Evolutionary conservation across 53 echinoderm and acorn worm species (phyloP).

Genomic region (Mesocentrotus franciscanus): DNA sequence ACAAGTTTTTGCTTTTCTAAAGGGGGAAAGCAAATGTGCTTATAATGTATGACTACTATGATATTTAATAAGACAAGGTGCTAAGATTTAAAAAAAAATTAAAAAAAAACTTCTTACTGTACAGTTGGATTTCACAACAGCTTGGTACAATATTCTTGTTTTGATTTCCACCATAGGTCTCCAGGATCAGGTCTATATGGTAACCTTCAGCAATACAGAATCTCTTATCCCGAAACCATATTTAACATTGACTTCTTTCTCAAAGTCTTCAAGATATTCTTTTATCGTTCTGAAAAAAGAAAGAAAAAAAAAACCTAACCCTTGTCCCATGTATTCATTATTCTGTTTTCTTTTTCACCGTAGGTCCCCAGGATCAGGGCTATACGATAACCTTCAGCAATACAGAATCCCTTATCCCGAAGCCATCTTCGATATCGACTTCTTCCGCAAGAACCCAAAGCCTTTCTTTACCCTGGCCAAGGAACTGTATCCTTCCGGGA

Average conservation of each 20-base stretch:
- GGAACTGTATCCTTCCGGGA: conserved; percentile 90
- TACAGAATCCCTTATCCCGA: conserved; percentile 92
- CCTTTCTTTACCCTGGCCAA: conserved; percentile 95
- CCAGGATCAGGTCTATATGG: conserved; percentile 98
- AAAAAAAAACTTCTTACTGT: no score
- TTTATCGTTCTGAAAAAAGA: no score
- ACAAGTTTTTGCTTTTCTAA: background rate
- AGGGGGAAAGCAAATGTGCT: no score
- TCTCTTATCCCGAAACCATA: conserved; percentile 92
- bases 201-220: conserved; percentile 93
- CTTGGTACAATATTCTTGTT: no score
- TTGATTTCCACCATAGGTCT: conserved; percentile 59
- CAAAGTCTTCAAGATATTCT: no score
- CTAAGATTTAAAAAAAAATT: no score
- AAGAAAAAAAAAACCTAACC: no score
- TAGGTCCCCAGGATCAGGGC: conserved; percentile 95
- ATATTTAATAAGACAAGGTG: no score
- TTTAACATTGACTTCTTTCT: conserved; percentile 89
- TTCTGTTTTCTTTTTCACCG: background rate
- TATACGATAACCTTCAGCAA: conserved; percentile 98
- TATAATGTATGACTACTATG: no score
- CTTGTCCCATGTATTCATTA: background rate
- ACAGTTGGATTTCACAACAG: no score
- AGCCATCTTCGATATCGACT: conserved; percentile 93
- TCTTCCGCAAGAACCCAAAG: conserved; percentile 83